Evolutionary conservation across 2,113 vertebrate genomes (phyloP), one percentile per base, ranked within the genome.

Genomic region (Siniperca knerii): DNA sequence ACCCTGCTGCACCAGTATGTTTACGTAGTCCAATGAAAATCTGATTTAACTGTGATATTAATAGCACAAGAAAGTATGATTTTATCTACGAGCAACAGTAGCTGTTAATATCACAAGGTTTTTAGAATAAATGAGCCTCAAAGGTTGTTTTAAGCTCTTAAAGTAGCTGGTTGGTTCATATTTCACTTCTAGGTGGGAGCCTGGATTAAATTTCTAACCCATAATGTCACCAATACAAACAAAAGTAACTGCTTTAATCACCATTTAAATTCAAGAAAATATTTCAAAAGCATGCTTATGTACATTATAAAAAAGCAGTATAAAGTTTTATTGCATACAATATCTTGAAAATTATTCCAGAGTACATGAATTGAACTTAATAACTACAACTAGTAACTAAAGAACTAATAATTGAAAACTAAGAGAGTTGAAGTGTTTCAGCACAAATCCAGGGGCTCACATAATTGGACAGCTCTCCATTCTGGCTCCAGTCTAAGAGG

Each of bases 401-500:
- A 84, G 13, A 69, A 75, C 12, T 79, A 75, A 65, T 64, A 77
- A 74, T 6, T 85, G 42, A 91, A 73, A 79, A 50, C 33, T 25
- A 57, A 40, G 16, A 13, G 33, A 65, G 65, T 55, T 29, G 55
- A 64, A 20, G 33, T 73, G 48, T 58, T 65, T 46, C 69, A 61
- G 18, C 4, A 0, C 54, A n/a, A 61, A 35, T 89, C 71, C 75
- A 37, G 12, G 21, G 25, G 37, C 54, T 95, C 94, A 95, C 93
- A 95, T 94, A 78, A 94, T 84, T 16, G 89, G 92, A 83, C 93
- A 95, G 72, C 3, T 92, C 61, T 94, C 93, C 84, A 92, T 60
- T 64, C 87, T 83, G 66, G 8, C 4, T 74, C 93, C 94, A 80
- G 77, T 80, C 94, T 95, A 71, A 50, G 42, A 77, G 40, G 35